Base-by-base conservation (phyloP, 2,797 vertebrate species). In the Rhynchonycteris naso region DNA sequence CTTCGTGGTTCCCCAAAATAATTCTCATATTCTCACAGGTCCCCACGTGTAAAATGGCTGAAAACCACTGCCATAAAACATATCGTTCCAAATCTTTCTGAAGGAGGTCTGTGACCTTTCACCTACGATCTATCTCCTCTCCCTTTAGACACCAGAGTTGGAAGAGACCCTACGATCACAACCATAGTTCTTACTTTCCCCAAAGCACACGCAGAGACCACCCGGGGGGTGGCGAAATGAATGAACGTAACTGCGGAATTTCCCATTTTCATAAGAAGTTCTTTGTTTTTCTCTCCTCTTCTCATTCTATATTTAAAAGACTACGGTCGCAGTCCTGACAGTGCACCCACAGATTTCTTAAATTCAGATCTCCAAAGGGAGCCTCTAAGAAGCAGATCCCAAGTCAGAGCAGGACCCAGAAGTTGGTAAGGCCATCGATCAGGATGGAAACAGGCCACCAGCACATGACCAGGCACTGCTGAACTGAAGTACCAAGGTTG, bases 401-500 rank as follows among this genome's bases (percentile, higher is more conserved):
- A 71, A 68, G 3, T 47, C n/a, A 86, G 16, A 58, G 6, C 5
- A 72, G 30, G 38, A 54, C 43, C n/a, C 6, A 35, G 30, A 79
- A 2, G 7, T 56, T 72, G 43, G 61, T 9, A 65, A 35, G 4
- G 82, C 35, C 28, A 13, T 24, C 88, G 58, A 1, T 50, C 7
- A 68, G 80, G 28, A 16, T 33, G 5, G 66, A 75, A 50, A 66
- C 3, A 22, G 21, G 4, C 9, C 8, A n/a, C 58, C 86, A 28
- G 6, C 15, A 61, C 65, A 33, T 66, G 59, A n/a, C 12, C 18
- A 9, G 22, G 38, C 28, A 19, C n/a, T 12, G 19, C 7, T 10
- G 18, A 26, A 14, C 0, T 7, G 22, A 72, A 52, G 26, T n/a
- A 30, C 7, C 47, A 15, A 68, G 22, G 26, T 2, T 0, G 1